phyloP scores from a whole-genome alignment of 2,888 invertebrate species.

The Philaethria dido region DNA sequence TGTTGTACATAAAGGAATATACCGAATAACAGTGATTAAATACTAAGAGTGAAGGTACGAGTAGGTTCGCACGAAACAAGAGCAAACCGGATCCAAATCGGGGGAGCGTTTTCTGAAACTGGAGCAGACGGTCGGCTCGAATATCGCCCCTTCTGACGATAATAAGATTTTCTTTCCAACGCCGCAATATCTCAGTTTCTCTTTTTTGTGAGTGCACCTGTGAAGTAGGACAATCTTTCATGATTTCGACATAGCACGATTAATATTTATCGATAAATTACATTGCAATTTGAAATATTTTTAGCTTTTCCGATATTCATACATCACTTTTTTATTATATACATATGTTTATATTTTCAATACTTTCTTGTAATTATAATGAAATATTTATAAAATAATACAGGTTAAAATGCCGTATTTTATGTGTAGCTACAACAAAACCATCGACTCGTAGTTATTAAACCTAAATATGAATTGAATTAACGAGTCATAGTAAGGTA shows the following conservation, averaged over 20 bases:
- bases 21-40: constrained; percentile 68
- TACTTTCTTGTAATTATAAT: neutral
- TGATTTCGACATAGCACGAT: constrained; percentile 70
- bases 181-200: constrained; percentile 73
- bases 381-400: neutral
- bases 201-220: constrained; percentile 80
- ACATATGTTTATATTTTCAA: neutral
- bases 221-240: constrained; percentile 73
- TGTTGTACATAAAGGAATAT: constrained; percentile 50
- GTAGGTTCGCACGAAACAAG: constrained; percentile 69
- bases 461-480: constrained; percentile 28
- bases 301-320: neutral
- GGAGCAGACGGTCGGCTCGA: constrained; percentile 77
- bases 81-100: constrained; percentile 78
- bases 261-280: constrained; percentile 66
- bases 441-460: neutral
- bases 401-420: too few relatives aligned
- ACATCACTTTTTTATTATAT: too few relatives aligned
- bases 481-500: constrained; percentile 32
- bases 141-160: constrained; percentile 80
- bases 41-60: constrained; percentile 68
- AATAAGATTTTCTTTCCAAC: constrained; percentile 80
- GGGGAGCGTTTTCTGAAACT: constrained; percentile 79
- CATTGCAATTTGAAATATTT: constrained; percentile 45
- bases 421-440: too few relatives aligned